A percentile compares a stretch with the other conserved stretches of the same genome.
Conservation (phyloP, 37 sponge, comb jelly and placozoan species). For the Diacarnus erythraeanus region DNA sequence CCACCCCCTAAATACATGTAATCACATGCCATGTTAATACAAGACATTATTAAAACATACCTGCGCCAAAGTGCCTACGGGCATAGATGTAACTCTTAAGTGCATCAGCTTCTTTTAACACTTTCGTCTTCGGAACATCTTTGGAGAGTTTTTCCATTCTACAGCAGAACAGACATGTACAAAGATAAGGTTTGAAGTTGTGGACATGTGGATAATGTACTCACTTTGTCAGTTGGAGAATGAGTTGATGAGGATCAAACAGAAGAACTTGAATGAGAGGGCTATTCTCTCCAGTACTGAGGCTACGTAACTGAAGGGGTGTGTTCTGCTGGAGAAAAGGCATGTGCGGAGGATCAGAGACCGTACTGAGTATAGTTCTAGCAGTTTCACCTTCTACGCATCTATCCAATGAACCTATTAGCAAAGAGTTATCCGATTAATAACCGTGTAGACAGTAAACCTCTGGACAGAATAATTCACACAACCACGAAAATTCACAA, state of each 20-base stretch:
- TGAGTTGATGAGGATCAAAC: slow-evolving; percentile 70
- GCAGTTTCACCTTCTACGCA: slow-evolving; percentile 75
- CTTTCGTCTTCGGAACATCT: slow-evolving; percentile 8
- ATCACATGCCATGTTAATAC: no score
- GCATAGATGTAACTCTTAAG: slow-evolving; percentile 64
- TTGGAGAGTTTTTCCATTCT: slow-evolving; percentile 35
- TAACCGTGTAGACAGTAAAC: no score
- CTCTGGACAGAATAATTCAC: no score
- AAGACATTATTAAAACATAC: not conserved
- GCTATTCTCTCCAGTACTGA: slow-evolving; percentile 24
- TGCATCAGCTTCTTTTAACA: slow-evolving; percentile 44
- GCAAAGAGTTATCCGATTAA: not conserved
- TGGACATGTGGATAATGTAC: not conserved
- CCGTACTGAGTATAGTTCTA: slow-evolving; percentile 27
- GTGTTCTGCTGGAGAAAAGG: not conserved
- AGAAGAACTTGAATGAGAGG: slow-evolving; percentile 45
- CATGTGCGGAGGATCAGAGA: not conserved
- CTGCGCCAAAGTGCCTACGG: slow-evolving; percentile 45
- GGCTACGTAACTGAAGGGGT: slow-evolving; percentile 39
- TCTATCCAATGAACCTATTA: slow-evolving; percentile 68
- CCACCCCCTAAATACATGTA: no score
- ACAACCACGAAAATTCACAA: no score
- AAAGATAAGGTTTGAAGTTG: not conserved
- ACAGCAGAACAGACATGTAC: not conserved
- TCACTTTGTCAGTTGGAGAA: slow-evolving; percentile 44